Evolutionary conservation across 2,797 vertebrate genomes (phyloP), one percentile per base, ranked within the genome.

Genomic region (Poeciliopsis gracilis): DNA sequence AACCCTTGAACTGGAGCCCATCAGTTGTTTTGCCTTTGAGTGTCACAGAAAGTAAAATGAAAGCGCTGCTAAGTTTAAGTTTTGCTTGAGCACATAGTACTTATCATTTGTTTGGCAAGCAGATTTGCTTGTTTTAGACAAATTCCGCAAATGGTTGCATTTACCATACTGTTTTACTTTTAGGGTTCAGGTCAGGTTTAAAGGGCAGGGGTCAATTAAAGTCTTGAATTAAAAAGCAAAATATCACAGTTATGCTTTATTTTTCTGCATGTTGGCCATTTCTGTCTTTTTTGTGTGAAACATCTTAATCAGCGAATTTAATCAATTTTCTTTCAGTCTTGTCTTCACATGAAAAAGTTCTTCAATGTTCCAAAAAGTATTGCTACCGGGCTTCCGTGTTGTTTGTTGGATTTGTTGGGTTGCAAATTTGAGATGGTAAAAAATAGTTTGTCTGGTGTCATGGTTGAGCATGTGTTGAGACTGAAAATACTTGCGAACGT

Each of bases 11-110:
- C 79, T 83, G 69, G 88, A 84, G 66, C 78, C 71, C 66, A 66
- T 57, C 53, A 1, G 47, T 76, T 77, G 49, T 84, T 53, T 84
- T 78, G 36, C 59, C 55, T 75, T 51, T 76, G 36, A 67, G 9
- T 41, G 38, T 67, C 71, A 1, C 11, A 12, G 70, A 77, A 77
- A 77, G 83, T 73, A 59, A 70, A 81, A 81, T 69, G 33, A 55
- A 77, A 87, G 77, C 76, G 86, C 38, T 25, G 72, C 47, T 73
- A 8, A 43, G 53, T 72, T 47, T 79, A 82, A 90, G 51, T 46
- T 75, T 33, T 25, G 41, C 23, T 78, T 86, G 66, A 55, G 36
- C 28, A 33, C 57, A 67, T 49, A 43, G 28, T 41, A 20, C 30
- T 20, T 57, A 73, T 43, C 73, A 55, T 81, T 72, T 57, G 45